Percentiles rank a stretch among this genome's conserved stretches.
Conservation (phyloP, 92 coral and sea anemone species). For the Zoanthus sansibaricus region DNA sequence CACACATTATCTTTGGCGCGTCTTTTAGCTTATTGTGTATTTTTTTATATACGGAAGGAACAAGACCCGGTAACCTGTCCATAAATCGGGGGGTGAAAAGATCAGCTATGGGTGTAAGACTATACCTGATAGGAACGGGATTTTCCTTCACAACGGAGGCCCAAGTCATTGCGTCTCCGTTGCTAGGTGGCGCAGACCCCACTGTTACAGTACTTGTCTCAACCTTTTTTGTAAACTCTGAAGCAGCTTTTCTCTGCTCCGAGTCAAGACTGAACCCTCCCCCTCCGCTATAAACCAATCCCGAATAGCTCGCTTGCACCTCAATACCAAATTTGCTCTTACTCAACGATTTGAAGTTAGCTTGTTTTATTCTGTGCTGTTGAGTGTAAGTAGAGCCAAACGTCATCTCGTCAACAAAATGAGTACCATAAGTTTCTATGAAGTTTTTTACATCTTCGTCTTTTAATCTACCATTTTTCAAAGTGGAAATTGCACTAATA, state of each 20-base stretch:
- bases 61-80: background rate
- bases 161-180: constrained; percentile 34
- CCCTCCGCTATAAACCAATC: constrained; percentile 50
- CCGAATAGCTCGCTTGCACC: constrained; percentile 73
- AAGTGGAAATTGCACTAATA: no score
- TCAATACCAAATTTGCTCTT: constrained; percentile 16
- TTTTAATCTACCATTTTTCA: no score
- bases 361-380: background rate
- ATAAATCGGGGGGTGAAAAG: constrained; percentile 51
- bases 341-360: background rate
- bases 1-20: background rate
- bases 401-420: background rate
- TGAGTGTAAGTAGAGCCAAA: constrained; percentile 31
- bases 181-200: constrained; percentile 15
- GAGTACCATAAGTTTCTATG: background rate
- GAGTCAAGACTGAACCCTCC: constrained; percentile 64
- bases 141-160: constrained; percentile 55
- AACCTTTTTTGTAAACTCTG: constrained; percentile 52
- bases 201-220: constrained; percentile 62
- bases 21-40: background rate
- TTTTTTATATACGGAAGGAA: background rate
- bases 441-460: constrained; percentile 44
- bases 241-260: constrained; percentile 60
- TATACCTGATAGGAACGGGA: constrained; percentile 64
- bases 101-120: constrained; percentile 43